phyloP scores from a whole-genome alignment of 2,797 vertebrate genomes.

The Platyrinchus mystaceus region DNA sequence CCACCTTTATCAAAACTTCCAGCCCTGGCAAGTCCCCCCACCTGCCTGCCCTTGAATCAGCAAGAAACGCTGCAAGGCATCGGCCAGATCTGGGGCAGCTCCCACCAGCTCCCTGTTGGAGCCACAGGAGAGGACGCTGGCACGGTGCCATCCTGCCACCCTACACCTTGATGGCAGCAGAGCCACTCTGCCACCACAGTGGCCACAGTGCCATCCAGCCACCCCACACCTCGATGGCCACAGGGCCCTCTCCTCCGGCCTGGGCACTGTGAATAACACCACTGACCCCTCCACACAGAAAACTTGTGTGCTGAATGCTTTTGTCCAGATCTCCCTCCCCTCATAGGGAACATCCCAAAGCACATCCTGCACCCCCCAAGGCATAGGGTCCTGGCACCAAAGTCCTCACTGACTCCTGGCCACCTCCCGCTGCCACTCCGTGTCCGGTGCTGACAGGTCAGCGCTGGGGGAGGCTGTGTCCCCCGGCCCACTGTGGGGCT shows the following conservation, averaged over 20 bases:
- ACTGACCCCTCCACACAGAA: neutral
- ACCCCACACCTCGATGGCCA: neutral
- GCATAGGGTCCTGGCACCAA: neutral
- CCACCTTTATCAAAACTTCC: neutral
- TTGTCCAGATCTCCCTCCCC: neutral
- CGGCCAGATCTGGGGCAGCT: rapidly evolving
- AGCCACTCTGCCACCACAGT: neutral
- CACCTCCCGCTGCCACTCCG: neutral
- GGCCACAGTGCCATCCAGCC: neutral
- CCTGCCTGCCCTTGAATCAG: neutral
- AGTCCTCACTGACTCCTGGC: neutral
- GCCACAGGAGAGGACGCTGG: neutral
- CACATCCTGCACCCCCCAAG: neutral
- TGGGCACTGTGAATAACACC: neutral
- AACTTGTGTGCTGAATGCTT: neutral
- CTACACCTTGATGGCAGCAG: neutral
- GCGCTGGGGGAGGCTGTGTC: rapidly evolving
- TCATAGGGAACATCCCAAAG: neutral
- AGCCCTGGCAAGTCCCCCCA: neutral
- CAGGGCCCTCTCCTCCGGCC: neutral
- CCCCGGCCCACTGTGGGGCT: rapidly evolving
- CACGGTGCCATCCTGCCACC: neutral
- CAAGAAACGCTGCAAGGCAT: rapidly evolving
- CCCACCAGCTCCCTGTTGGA: rapidly evolving
- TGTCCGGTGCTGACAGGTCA: rapidly evolving